Evolutionary conservation across 2,797 vertebrate species (phyloP), one percentile per base, ranked within the genome.

Genomic region (Ceryle rudis): DNA sequence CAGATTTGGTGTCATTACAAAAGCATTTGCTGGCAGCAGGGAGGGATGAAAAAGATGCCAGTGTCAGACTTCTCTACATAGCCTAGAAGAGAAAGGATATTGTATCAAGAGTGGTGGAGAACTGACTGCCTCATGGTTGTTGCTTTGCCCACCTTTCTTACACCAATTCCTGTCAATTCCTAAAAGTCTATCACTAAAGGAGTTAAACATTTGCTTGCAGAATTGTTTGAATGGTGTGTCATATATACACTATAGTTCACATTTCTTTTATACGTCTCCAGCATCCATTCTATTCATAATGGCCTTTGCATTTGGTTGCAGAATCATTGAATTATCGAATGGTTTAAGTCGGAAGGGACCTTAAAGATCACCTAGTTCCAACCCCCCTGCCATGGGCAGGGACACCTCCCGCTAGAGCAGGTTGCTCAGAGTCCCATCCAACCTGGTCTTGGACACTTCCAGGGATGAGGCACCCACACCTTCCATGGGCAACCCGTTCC

Each of bases 81-180:
- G 67, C 35, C 52, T 31, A 2, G 61, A 29, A 67, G 58, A 75
- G 65, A 35, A 64, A 39, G 58, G 20, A 16, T 52, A 13, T 49
- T 39, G 9, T 81, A 81, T 47, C 61, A 33, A 25, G 42, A 25
- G 49, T 6, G 62, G 16, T 69, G 10, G 5, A 37, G 67, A 83
- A 31, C 37, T 11, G 33, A 14, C 39, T 26, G 28, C 26, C 42
- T 57, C 26, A 4, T 51, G 3, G 0, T n/a, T 6, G 1, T n/a
- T 14, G 19, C 37, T 41, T 57, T 41, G 54, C 33, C 42, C 5
- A 10, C 21, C 33, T 35, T 82, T 57, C 17, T 1, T 19, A 10
- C 25, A 29, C 23, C 10, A 6, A 35, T 86, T 61, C 42, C 61
- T 12, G 11, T 11, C 18, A 25, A n/a, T 55, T 72, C 37, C 18